These are phyloP conservation scores for Callipepla squamata DNA, from an alignment of 2,113 vertebrate species.

Conservation along the genomic window DNA sequence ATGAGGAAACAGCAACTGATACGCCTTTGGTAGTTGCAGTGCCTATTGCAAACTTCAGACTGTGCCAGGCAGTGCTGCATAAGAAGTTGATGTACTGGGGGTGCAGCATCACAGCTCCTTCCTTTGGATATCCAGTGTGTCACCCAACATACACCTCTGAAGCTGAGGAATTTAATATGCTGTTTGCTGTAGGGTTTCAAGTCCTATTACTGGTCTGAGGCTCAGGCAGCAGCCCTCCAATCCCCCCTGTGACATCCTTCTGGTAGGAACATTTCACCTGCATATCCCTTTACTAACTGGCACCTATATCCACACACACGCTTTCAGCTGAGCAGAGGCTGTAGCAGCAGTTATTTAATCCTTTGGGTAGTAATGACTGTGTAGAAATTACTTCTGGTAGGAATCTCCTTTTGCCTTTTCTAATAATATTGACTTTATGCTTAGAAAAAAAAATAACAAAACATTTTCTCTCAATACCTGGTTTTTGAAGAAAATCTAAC, in stretches of 20 bases:
- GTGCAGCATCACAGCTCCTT: background rate
- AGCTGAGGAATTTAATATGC: background rate
- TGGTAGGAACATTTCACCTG: background rate
- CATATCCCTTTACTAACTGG: background rate
- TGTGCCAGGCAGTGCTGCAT: background rate
- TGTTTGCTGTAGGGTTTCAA: constrained; percentile 7
- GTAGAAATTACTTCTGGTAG: background rate
- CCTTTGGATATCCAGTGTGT: background rate
- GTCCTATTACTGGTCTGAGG: background rate
- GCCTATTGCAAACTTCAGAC: background rate
- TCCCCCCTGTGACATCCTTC: background rate
- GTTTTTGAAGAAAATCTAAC: background rate
- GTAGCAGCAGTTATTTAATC: background rate
- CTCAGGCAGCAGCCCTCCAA: background rate
- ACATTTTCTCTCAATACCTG: background rate
- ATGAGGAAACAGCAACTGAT: background rate
- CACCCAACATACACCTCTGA: background rate
- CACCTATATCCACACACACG: rapidly evolving
- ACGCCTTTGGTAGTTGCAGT: background rate
- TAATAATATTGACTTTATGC: background rate
- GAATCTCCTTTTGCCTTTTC: background rate
- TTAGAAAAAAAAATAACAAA: background rate
- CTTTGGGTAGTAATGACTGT: background rate
- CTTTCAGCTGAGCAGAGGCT: background rate
- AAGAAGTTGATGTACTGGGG: background rate